Evolutionary conservation across 2,113 vertebrate species (phyloP), one percentile per base, ranked within the genome.

Genomic region (Salvelinus namaycush): DNA sequence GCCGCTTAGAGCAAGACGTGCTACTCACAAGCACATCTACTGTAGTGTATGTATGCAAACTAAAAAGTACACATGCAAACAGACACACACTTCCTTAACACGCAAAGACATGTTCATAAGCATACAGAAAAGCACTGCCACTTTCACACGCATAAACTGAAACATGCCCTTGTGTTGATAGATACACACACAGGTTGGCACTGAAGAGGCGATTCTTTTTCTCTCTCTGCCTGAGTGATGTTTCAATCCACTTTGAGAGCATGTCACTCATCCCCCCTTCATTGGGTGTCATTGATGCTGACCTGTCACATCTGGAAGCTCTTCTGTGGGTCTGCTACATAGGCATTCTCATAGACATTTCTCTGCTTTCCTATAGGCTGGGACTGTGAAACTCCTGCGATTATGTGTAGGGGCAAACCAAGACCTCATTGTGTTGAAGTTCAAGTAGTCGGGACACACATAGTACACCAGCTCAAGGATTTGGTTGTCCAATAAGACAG

Each of bases 251-350:
- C 16, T 4, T 68, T 68, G 82, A 87, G 84, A 81, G 71, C 73
- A 79, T 57, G 82, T 88, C 90, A 87, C 66, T 90, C 87, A 85
- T 39, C 72, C 70, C 39, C 34, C 18, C 14, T 5, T 83, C 83
- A 69, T 0, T 77, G 80, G 84, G 79, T 82, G 89, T 83, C 87
- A 81, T 87, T 83, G 84, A 90, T 75, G 84, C 86, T 90, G 87
- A 91, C 87, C 87, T 76, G 76, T 87, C 88, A 88, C 91, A 92
- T 91, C 91, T 91, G 91, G 91, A 91, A 91, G 81, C 90, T 86
- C 87, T 91, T 68, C 66, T 68, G 26, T 13, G 7, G 9, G 4
- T 68, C 7, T 88, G 87, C 86, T 76, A 74, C 83, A 24, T 72
- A 39, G 87, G 85, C 85, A 73, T 87, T 88, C 84, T 84, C 77